Conservation (phyloP, 2,113 vertebrate genomes). For the Coracopsis vasa region DNA sequence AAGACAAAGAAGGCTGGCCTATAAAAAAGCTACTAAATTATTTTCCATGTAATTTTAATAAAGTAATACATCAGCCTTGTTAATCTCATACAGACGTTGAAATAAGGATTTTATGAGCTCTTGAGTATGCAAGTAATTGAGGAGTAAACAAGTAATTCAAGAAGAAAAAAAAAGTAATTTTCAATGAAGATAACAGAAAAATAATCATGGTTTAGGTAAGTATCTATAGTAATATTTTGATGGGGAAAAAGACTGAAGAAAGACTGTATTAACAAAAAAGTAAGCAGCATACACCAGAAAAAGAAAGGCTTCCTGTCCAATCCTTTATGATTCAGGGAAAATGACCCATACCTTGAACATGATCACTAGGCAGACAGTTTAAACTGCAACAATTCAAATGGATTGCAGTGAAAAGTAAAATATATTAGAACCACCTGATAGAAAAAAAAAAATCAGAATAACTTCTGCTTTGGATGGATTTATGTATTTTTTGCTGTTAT, state of each 20-base stretch:
- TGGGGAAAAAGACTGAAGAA: background rate
- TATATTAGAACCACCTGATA: accelerated
- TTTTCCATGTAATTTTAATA: background rate
- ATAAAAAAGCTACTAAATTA: background rate
- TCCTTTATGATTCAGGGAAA: background rate
- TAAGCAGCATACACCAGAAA: background rate
- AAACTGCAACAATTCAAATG: background rate
- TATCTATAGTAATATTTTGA: background rate
- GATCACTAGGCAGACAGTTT: background rate
- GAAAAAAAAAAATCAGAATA: background rate
- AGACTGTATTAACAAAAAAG: background rate
- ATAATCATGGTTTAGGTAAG: background rate
- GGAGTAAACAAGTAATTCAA: background rate
- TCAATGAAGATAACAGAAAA: background rate
- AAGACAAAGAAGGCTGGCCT: background rate
- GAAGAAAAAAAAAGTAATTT: background rate
- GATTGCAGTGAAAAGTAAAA: background rate
- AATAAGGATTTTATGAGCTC: background rate
- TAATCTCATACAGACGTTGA: background rate
- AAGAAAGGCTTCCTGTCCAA: background rate
- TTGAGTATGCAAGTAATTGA: background rate
- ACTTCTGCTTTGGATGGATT: background rate
- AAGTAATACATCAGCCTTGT: background rate
- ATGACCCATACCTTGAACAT: background rate
- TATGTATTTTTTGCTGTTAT: background rate